A percentile compares a stretch with the other conserved stretches of the same genome.
Evolutionary conservation across 2,797 vertebrate species (phyloP).

Genomic region (Schizopygopsis malacanthus): DNA sequence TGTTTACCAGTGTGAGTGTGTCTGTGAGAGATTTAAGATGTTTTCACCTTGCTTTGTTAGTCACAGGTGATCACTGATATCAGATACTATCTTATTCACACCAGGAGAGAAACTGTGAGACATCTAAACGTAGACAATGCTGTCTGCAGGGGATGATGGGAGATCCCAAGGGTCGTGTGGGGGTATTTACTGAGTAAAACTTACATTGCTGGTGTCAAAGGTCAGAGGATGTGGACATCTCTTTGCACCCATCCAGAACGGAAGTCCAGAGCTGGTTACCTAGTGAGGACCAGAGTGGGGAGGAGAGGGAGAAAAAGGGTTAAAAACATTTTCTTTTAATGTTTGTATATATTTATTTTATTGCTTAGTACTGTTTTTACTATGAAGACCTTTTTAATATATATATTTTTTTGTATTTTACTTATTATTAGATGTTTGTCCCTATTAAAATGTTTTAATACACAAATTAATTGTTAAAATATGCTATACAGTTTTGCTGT

Average conservation of each 20-base stretch:
- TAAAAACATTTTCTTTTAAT: neutral
- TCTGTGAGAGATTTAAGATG: constrained; percentile 20
- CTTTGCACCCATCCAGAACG: constrained; percentile 86
- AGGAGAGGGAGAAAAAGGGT: constrained; percentile 38
- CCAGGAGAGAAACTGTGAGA: constrained; percentile 52
- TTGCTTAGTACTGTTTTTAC: neutral
- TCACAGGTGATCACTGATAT: constrained; percentile 46
- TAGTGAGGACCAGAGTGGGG: constrained; percentile 64
- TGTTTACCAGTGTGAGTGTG: neutral
- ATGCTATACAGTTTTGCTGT: neutral
- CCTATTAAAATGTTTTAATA: neutral
- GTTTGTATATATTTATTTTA: neutral
- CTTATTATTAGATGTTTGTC: neutral
- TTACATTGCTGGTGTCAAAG: constrained; percentile 85
- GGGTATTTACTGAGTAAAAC: constrained; percentile 61
- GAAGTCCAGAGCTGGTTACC: constrained; percentile 79
- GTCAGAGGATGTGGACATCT: constrained; percentile 84
- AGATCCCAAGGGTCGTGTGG: constrained; percentile 19
- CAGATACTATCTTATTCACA: constrained; percentile 59
- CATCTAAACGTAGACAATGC: constrained; percentile 59
- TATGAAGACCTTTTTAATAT: neutral
- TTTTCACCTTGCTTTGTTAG: constrained; percentile 49
- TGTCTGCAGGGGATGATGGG: constrained; percentile 39
- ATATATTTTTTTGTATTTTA: neutral
- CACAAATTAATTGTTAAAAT: neutral